A percentile compares a stretch with the other conserved stretches of the same genome.
Evolutionary conservation across 2,888 invertebrate genomes (phyloP).

Genomic region (Kuschelorhynchus macadamiae): DNA sequence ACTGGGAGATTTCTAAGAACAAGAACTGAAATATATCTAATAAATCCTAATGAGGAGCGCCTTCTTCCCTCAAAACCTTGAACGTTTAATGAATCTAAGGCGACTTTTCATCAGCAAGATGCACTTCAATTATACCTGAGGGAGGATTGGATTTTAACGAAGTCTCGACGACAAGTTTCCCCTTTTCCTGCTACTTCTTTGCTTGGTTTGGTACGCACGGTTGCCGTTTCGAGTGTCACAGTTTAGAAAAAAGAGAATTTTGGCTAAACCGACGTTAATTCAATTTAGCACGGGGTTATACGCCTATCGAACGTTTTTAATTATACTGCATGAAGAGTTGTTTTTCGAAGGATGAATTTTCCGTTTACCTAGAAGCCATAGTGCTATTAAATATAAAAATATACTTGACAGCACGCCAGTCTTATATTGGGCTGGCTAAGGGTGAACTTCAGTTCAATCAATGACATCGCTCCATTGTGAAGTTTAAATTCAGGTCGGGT

Average conservation of each 20-base stretch:
- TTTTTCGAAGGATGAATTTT: too few relatives aligned
- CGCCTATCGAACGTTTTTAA: too few relatives aligned
- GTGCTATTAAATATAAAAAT: too few relatives aligned
- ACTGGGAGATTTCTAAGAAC: too few relatives aligned
- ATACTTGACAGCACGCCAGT: too few relatives aligned
- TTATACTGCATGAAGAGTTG: too few relatives aligned
- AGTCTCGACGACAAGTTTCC: slow-evolving; percentile 44
- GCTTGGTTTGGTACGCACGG: slow-evolving; percentile 20
- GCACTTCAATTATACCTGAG: slow-evolving; percentile 57
- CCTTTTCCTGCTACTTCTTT: slow-evolving; percentile 34
- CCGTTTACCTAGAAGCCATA: too few relatives aligned
- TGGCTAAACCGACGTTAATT: slow-evolving; percentile 3
- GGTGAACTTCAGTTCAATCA: too few relatives aligned
- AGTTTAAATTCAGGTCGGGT: too few relatives aligned
- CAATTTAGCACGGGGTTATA: background rate
- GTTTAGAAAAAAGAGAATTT: slow-evolving; percentile 10
- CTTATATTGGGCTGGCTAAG: too few relatives aligned
- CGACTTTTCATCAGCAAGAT: slow-evolving; percentile 54
- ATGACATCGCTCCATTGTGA: too few relatives aligned
- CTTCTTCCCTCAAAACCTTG: slow-evolving; percentile 63
- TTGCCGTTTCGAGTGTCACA: slow-evolving; percentile 11
- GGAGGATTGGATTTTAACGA: slow-evolving; percentile 53
- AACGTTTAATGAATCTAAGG: slow-evolving; percentile 64
- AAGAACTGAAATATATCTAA: slow-evolving; percentile 58
- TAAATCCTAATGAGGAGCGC: slow-evolving; percentile 62